These are phyloP conservation scores for Acanthochromis polyacanthus DNA, from an alignment of 2,113 vertebrate species.

Conservation along the genomic window DNA sequence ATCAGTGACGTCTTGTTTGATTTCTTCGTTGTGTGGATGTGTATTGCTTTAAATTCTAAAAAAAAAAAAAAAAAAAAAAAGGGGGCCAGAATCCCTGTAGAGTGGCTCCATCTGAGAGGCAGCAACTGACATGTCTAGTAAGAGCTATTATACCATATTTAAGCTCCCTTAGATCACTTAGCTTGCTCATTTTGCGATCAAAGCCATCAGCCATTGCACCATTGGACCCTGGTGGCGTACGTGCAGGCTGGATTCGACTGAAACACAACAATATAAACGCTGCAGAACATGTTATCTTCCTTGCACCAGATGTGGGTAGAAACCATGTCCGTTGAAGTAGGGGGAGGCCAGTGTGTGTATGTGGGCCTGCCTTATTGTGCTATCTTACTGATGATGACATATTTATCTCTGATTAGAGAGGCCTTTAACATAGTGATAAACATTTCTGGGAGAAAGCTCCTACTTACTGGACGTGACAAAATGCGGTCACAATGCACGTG, in stretches of 20 bases:
- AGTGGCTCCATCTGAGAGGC: not conserved
- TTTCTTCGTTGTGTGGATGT: not conserved
- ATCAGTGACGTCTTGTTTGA: slow-evolving; percentile 10
- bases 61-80: too few species aligned
- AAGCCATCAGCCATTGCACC: slow-evolving; percentile 19
- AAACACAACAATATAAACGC: not conserved
- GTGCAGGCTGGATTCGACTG: slow-evolving; percentile 11
- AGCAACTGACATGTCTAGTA: not conserved
- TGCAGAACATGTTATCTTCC: slow-evolving; percentile 22
- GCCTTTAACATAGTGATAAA: slow-evolving; percentile 27
- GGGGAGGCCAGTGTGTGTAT: slow-evolving; percentile 15
- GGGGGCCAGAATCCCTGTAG: not conserved
- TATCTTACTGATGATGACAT: slow-evolving; percentile 50
- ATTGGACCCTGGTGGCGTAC: slow-evolving; percentile 11
- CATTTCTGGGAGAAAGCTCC: slow-evolving; percentile 1
- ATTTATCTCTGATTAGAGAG: slow-evolving; percentile 56
- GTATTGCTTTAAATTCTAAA: slow-evolving; percentile 16
- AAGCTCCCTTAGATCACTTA: slow-evolving; percentile 44
- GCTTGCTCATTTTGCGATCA: slow-evolving; percentile 18
- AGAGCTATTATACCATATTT: slow-evolving; percentile 45
- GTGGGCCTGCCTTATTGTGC: slow-evolving; percentile 23
- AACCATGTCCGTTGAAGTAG: slow-evolving; percentile 14
- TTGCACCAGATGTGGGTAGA: slow-evolving; percentile 20
- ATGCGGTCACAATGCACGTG: slow-evolving; percentile 22
- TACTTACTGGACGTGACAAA: slow-evolving; percentile 24